Evolutionary conservation across 92 coral and sea anemone species (phyloP), one percentile per base, ranked within the genome.

Genomic region (Palythoa grandiflora): DNA sequence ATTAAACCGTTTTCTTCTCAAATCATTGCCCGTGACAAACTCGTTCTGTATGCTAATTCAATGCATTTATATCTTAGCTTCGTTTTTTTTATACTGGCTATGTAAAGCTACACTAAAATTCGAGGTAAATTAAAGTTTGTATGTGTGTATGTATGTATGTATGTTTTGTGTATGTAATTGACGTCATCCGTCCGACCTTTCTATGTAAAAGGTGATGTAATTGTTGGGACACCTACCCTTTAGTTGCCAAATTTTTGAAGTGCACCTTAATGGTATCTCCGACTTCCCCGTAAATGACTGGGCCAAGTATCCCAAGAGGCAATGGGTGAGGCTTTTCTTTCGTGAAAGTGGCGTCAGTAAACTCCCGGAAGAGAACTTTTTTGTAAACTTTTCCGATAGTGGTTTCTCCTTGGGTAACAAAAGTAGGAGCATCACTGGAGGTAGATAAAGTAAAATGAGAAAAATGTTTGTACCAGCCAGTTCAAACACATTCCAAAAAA

Each of bases 291-390:
- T 91, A 89, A 20, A 96, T 68, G 21, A 96, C 73, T 44, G 98
- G 98, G 2, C 98, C 98, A 20, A 96, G 84, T 10, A 94, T 83
- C 7, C 98, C 98, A 38, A 96, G 95, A 85, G 92, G 90, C 15
- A 14, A 13, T 3, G 98, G 95, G 76, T 94, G 98, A 11, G 78
- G 39, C 63, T 94, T 96, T 47, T 79, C 89, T 11, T 10, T 87
- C 21, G 3, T 84, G 87, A 92, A 96, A n/a, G 94, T 78, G 5
- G 38, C 75, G 63, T 93, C 92, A 8, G 93, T 92, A 73, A 83
- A 96, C 65, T 94, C 98, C 5, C 98, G 98, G 71, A 88, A 96
- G 57, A 96, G 51, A 6, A 92, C 95, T 73, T 96, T 96, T 65
- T 89, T 55, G 79, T 96, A 96, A 3, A 83, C 90, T 68, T 86